These are phyloP conservation scores for Orientallactaga bullata DNA, from an alignment of 2,113 vertebrate species.

Conservation along the genomic window DNA sequence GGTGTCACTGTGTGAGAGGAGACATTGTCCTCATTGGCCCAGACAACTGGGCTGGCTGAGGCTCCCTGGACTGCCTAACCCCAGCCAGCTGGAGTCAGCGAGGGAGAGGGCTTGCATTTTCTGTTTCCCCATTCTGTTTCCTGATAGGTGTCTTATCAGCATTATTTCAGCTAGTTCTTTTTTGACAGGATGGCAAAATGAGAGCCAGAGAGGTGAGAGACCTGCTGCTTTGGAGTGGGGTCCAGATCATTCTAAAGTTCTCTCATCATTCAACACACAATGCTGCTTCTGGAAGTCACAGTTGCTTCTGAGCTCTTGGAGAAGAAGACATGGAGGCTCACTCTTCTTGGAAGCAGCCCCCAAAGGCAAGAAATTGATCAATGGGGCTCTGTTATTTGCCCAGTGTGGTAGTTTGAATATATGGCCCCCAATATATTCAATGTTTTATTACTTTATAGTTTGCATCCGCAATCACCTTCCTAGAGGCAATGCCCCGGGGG, in stretches of 20 bases:
- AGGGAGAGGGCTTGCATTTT: neutral
- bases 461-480: no score
- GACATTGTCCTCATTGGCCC: conserved; percentile 10
- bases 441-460: no score
- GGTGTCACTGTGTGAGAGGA: neutral
- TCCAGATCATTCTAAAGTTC: neutral
- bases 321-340: neutral
- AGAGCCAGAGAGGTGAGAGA: neutral
- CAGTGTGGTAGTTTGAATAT: no score
- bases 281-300: neutral
- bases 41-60: neutral
- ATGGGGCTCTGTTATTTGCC: neutral
- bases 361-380: neutral
- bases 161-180: neutral
- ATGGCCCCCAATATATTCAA: no score
- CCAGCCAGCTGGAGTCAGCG: neutral
- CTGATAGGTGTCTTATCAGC: neutral
- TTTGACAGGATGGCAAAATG: neutral
- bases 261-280: neutral
- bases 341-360: neutral
- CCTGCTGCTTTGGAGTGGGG: no score
- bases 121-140: neutral
- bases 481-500: no score
- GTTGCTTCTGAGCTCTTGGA: neutral
- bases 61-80: neutral